These are phyloP conservation scores for Mormyrus proboscirostris DNA, from an alignment of 2,797 vertebrate species.

Conservation along the genomic window DNA sequence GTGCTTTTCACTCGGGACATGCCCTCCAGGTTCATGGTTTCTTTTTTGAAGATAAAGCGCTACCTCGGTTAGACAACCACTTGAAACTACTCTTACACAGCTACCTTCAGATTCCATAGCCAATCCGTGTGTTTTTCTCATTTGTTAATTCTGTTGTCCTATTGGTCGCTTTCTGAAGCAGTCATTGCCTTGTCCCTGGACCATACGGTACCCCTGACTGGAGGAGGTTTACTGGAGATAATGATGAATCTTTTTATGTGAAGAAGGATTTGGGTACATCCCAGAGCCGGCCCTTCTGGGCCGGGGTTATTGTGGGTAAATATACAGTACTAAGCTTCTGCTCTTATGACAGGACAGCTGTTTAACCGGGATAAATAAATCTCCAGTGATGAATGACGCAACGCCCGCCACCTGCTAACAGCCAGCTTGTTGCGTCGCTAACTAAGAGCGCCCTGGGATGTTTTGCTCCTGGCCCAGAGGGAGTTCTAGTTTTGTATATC, in stretches of 20 bases:
- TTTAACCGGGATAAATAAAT: neutral
- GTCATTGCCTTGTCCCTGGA: neutral
- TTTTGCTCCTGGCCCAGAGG: neutral
- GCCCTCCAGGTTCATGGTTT: neutral
- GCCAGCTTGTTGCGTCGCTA: neutral
- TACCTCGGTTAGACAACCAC: slow-evolving; percentile 19
- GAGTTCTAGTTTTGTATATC: neutral
- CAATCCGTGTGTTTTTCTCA: neutral
- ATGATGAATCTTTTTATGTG: neutral
- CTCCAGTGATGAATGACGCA: neutral
- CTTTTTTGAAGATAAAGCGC: neutral
- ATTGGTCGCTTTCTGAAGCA: neutral
- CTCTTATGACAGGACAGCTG: neutral
- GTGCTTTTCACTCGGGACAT: neutral
- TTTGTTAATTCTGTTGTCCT: neutral
- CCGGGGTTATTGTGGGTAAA: neutral
- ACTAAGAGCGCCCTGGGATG: neutral
- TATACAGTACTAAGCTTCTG: neutral
- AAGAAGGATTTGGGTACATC: neutral
- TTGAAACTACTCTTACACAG: slow-evolving; percentile 6
- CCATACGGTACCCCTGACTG: neutral
- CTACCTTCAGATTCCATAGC: slow-evolving; percentile 11
- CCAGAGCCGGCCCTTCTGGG: neutral
- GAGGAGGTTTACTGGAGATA: neutral
- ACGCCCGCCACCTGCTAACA: neutral